Evolutionary conservation across 2,797 vertebrate species (phyloP).

Genomic region (Coccyzus lansbergi): DNA sequence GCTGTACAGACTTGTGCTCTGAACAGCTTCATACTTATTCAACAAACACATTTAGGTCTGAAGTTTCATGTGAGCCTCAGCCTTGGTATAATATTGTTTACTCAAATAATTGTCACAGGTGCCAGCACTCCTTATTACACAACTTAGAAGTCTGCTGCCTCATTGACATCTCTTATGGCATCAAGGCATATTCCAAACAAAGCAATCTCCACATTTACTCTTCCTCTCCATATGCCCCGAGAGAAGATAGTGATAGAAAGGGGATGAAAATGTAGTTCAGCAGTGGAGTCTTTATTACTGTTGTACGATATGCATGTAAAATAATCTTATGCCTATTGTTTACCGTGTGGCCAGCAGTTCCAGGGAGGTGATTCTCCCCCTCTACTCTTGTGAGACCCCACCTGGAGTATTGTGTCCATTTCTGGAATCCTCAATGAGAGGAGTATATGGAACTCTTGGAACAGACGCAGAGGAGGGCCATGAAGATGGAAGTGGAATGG

Average conservation of each 20-base stretch:
- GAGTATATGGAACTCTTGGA: no score
- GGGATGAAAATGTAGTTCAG: background rate
- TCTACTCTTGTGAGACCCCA: no score
- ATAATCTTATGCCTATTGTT: background rate
- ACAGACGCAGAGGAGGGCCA: no score
- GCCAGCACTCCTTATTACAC: background rate
- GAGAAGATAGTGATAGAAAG: background rate
- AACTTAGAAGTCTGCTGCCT: background rate
- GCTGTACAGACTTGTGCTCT: background rate
- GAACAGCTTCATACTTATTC: background rate
- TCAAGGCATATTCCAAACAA: background rate
- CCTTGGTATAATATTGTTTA: background rate
- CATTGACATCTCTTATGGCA: background rate
- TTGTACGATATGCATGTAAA: background rate
- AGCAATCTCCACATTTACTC: background rate
- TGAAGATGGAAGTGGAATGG: no score
- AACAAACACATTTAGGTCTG: background rate
- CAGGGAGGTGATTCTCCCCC: no score
- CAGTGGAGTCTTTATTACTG: background rate
- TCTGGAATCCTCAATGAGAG: no score
- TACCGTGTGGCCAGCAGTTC: background rate
- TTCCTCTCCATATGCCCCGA: background rate
- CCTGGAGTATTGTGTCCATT: no score
- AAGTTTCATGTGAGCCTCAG: background rate
- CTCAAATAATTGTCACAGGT: background rate